Conservation (phyloP, 2,888 invertebrate species). For the Scaptomyza tumidula region DNA sequence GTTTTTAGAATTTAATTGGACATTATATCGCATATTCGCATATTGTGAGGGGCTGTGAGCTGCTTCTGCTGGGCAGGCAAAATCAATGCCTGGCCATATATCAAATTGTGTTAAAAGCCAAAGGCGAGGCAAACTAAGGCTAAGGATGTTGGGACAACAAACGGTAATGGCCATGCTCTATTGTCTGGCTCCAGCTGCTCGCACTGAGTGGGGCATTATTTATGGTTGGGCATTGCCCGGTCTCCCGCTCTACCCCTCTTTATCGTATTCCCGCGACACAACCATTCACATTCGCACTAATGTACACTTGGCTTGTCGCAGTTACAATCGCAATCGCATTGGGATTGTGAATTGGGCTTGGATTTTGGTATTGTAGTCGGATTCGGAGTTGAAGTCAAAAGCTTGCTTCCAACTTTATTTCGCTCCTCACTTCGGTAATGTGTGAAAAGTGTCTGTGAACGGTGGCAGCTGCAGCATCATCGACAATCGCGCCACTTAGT, state of each 20-base stretch:
- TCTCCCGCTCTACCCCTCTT: background rate
- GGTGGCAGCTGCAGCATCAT: constrained; percentile 62
- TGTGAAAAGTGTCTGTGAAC: constrained; percentile 63
- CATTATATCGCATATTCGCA: constrained; percentile 76
- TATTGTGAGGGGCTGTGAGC: constrained; percentile 40
- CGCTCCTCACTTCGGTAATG: constrained; percentile 43
- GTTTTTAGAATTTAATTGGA: constrained; percentile 75
- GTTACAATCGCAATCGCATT: constrained; percentile 45
- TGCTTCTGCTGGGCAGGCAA: constrained; percentile 52
- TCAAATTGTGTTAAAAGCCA: constrained; percentile 68
- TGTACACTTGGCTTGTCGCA: constrained; percentile 68
- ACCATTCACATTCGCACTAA: constrained; percentile 46
- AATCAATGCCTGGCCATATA: constrained; percentile 78
- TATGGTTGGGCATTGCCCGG: constrained; percentile 56
- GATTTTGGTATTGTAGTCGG: background rate
- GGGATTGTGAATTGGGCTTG: constrained; percentile 24
- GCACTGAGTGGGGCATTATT: constrained; percentile 63
- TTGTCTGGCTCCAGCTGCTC: constrained; percentile 64
- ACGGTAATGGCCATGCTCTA: constrained; percentile 65
- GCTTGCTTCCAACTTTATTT: background rate
- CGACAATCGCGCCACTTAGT: constrained; percentile 50
- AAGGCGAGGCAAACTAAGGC: constrained; percentile 38
- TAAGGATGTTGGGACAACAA: constrained; percentile 60
- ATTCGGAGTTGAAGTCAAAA: background rate
- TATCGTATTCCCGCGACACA: constrained; percentile 1